Conservation (phyloP, 2,797 vertebrate species). For the Platyrinchus mystaceus region DNA sequence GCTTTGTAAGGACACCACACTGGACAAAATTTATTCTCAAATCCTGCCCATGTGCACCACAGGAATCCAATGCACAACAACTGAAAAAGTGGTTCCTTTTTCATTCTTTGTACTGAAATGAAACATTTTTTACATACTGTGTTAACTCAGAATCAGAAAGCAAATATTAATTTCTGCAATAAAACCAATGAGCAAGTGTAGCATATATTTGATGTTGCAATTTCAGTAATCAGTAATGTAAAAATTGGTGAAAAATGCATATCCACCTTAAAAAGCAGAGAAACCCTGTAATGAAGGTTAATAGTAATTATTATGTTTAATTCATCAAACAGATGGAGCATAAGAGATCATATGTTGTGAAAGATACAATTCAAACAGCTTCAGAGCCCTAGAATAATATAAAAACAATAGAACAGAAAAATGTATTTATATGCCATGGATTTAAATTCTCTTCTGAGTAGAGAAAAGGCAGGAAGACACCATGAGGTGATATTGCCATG, state of each 20-base stretch:
- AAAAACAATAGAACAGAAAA: neutral
- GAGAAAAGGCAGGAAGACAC: neutral
- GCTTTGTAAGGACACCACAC: neutral
- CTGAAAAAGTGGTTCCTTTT: neutral
- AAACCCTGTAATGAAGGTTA: slow-evolving; percentile 7
- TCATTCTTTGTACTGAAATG: neutral
- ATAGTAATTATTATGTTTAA: neutral
- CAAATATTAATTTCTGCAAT: neutral
- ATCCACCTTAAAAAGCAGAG: neutral
- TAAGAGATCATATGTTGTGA: neutral
- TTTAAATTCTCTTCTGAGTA: neutral
- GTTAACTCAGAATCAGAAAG: neutral
- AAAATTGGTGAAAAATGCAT: neutral
- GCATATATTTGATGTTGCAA: neutral
- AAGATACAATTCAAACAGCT: neutral
- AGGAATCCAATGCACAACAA: neutral
- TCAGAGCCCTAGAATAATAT: neutral
- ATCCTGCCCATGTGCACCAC: neutral
- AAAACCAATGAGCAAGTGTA: neutral
- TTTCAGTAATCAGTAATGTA: neutral
- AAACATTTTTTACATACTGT: neutral
- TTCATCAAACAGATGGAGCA: neutral
- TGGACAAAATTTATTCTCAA: neutral
- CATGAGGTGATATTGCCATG: neutral
- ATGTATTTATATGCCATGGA: neutral